Base-by-base conservation (phyloP, 2,113 vertebrate genomes). In the Ammodytes dubius region DNA sequence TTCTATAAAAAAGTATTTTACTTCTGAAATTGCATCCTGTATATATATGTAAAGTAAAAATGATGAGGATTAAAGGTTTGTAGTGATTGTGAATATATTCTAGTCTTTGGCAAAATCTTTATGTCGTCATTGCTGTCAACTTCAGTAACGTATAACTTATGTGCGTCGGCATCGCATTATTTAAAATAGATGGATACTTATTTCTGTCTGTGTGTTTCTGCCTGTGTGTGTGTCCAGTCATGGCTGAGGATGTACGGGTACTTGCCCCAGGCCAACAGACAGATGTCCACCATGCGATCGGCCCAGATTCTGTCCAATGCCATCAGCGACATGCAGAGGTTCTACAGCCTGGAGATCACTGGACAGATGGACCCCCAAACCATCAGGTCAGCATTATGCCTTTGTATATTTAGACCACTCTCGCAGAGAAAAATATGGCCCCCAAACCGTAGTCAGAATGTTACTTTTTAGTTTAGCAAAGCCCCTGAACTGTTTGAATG, bases 201-300 rank as follows among this genome's bases (percentile, higher is more conserved):
- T 37, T 54, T 67, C 35, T 2, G 11, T 58, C 43, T 46, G 6
- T 47, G n/a, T 54, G 15, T 27, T 39, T 74, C 43, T 59, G 46
- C 57, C 52, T 78, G 63, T 75, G 27, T 27, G 2, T 65, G 40
- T 79, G 19, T 67, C 3, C 77, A 99, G 98, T 95, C 97, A 75
- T 99, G 98, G 98, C 96, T 99, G 89, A 96, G 96, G 86, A 96
- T 96, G 90, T 99, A 99, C 0, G 98, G 98, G 12, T 99, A 98
- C 95, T 95, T 99, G 83, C 97, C 98, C 1, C 97, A 96, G 89
- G 94, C 96, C 83, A 98, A 94, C 89, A 95, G 95, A 63, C 96
- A 98, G 92, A 98, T 99, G 97, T 99, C 98, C 69, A 98, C 97
- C 86, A 95, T 99, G 96, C 95, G 96, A 77, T 98, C 98, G 0